Evolutionary conservation across 2,888 invertebrate genomes (phyloP), one percentile per base, ranked within the genome.

Genomic region (Kuschelorhynchus macadamiae): DNA sequence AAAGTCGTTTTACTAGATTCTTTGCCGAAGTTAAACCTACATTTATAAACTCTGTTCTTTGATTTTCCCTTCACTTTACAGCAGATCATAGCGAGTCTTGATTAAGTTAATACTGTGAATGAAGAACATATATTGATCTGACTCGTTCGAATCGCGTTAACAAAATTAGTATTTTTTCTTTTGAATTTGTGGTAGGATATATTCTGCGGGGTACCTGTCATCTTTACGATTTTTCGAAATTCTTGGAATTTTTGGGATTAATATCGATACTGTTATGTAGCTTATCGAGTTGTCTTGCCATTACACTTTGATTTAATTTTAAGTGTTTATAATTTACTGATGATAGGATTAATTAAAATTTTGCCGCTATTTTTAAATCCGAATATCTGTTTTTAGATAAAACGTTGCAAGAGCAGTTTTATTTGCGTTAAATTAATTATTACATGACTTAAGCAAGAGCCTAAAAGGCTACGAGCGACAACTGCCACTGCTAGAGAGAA

Each of bases 51-150:
- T 67, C 55, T 67, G 67, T 70, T 70, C 70, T 70, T 70, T 67
- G 63, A 59, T 66, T 70, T 70, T 70, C 70, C 70, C 67, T 70
- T 70, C 70, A 70, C 70, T 70, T 70, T 70, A 62, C 66, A 66
- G 60, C 46, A 36, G 68, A 63, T 57, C 68, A 50, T 32, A 32
- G 25, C 20, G 46, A 67, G 32, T 9, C 9, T 16, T 65, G 2
- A 12, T 33, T 46, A 25, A 33, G 14, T 42, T 8, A 41, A 36
- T 8, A 14, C 33, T 39, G 16, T 14, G 16, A 25, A 36, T 5
- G 3, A 47, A 14, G 41, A 25, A 36, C 41, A 50, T 14, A 1
- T 12, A 25, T 61, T 49, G 21, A 30, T 11, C 12, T 36, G 63
- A 30, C 32, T 41, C 17, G 41, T 18, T 59, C 46, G 16, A 12